Percentiles rank a stretch among this genome's conserved stretches.
Evolutionary conservation across 2,888 invertebrate genomes (phyloP).

Genomic region (Clepsis dumicolana): DNA sequence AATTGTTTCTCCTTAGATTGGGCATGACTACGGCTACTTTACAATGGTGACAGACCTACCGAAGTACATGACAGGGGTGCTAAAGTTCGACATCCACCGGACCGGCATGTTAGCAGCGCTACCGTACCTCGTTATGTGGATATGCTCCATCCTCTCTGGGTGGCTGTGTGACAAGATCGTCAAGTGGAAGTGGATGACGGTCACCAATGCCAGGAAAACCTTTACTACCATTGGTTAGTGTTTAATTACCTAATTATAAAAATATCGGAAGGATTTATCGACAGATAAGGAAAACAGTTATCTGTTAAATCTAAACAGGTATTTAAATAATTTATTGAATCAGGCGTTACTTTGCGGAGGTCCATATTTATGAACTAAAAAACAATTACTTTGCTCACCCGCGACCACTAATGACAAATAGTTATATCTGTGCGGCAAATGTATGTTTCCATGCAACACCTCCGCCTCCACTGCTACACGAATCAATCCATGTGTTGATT

Average conservation of each 20-base stretch:
- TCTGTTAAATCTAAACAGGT: background rate
- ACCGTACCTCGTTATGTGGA: slow-evolving; percentile 89
- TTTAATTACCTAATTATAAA: slow-evolving; percentile 25
- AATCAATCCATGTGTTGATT: too few relatives aligned
- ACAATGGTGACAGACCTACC: slow-evolving; percentile 91
- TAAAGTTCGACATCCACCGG: slow-evolving; percentile 88
- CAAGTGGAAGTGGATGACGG: slow-evolving; percentile 84
- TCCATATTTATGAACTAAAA: too few relatives aligned
- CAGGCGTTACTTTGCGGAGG: too few relatives aligned
- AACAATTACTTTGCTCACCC: too few relatives aligned
- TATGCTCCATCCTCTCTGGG: slow-evolving; percentile 88
- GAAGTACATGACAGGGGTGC: slow-evolving; percentile 89
- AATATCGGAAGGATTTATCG: background rate
- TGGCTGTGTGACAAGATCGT: slow-evolving; percentile 90
- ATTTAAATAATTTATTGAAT: too few relatives aligned
- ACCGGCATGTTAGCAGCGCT: slow-evolving; percentile 88
- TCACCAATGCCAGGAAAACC: slow-evolving; percentile 87
- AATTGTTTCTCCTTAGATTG: slow-evolving; percentile 70
- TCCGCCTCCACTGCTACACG: too few relatives aligned
- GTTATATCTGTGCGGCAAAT: too few relatives aligned
- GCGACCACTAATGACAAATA: too few relatives aligned
- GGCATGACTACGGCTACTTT: slow-evolving; percentile 91
- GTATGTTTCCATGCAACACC: too few relatives aligned
- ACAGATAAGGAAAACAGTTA: background rate
- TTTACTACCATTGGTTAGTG: slow-evolving; percentile 89